phyloP scores from a whole-genome alignment of 1,140 invertebrate species.

The Brachionus calyciflorus region DNA sequence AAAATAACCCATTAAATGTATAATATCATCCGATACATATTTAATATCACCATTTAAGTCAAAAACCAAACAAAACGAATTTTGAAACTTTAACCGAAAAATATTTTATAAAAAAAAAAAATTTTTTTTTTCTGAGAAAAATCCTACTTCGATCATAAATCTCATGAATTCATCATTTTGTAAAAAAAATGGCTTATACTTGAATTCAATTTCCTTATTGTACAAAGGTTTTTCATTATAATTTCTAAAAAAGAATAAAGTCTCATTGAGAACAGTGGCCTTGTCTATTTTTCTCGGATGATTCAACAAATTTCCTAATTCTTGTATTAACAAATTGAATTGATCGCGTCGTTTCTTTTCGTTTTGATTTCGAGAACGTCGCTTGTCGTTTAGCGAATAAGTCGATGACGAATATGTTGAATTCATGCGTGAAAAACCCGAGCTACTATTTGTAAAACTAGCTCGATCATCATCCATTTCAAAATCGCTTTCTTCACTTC shows the following conservation, averaged over 20 bases:
- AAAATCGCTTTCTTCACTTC: slow-evolving; percentile 44
- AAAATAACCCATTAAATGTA: slow-evolving; percentile 31
- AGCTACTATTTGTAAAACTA: slow-evolving; percentile 40
- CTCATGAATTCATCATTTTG: slow-evolving; percentile 44
- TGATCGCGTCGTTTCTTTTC: slow-evolving; percentile 43
- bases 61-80: slow-evolving; percentile 36
- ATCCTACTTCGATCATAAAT: slow-evolving; percentile 41
- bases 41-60: slow-evolving; percentile 42
- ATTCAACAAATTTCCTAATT: slow-evolving; percentile 38
- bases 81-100: slow-evolving; percentile 31
- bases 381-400: slow-evolving; percentile 39
- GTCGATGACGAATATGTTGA: slow-evolving; percentile 9
- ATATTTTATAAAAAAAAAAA: background rate
- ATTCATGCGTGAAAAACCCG: slow-evolving; percentile 19
- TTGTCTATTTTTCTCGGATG: slow-evolving; percentile 47
- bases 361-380: slow-evolving; percentile 42
- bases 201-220: slow-evolving; percentile 28
- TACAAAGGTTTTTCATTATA: slow-evolving; percentile 44
- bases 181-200: slow-evolving; percentile 40
- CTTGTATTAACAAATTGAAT: slow-evolving; percentile 43
- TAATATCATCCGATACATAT: slow-evolving; percentile 41
- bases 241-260: slow-evolving; percentile 39
- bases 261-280: slow-evolving; percentile 37
- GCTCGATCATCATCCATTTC: background rate
- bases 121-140: background rate